Conservation (phyloP, 2,113 vertebrate genomes). For the Strix aluco region DNA sequence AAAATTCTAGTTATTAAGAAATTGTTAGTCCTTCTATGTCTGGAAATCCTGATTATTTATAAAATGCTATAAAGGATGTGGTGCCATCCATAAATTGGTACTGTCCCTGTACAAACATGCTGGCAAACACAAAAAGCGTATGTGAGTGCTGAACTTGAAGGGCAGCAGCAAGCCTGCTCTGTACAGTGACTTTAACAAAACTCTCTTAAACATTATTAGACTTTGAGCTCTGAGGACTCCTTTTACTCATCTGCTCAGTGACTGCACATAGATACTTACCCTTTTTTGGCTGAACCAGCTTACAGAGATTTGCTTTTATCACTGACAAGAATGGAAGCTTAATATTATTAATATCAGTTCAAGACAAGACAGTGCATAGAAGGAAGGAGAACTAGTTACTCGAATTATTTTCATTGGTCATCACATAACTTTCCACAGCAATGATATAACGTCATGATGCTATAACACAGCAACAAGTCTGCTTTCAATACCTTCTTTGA, state of each 20-base stretch:
- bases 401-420: neutral
- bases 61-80: neutral
- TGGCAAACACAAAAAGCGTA: neutral
- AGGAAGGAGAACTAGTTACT: neutral
- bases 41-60: neutral
- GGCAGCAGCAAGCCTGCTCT: neutral
- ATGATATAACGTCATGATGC: neutral
- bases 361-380: neutral
- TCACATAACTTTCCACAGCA: neutral
- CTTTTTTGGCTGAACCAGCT: neutral
- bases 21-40: neutral
- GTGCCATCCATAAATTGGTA: neutral
- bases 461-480: neutral
- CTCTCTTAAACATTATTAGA: neutral
- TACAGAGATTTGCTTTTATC: neutral
- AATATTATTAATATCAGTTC: neutral
- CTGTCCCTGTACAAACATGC: neutral
- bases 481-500: neutral
- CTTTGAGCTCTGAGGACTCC: neutral
- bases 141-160: neutral
- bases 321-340: neutral
- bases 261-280: neutral
- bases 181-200: neutral
- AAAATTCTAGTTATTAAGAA: neutral
- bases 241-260: neutral